phyloP scores from a whole-genome alignment of 2,888 invertebrate species.

The Choristoneura rosaceana region DNA sequence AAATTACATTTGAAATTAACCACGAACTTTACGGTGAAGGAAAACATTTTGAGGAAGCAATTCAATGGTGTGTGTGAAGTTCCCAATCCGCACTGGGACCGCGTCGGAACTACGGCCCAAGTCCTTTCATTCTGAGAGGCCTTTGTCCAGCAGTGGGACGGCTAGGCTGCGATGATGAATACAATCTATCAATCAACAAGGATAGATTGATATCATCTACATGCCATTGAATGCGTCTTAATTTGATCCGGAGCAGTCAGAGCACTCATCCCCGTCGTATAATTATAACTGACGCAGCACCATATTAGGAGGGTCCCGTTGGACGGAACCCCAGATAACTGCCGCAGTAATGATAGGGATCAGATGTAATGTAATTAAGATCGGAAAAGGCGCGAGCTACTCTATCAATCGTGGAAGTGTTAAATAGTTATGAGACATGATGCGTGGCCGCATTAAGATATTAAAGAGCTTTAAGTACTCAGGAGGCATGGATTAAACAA shows the following conservation, averaged over 20 bases:
- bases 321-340: slow-evolving; percentile 52
- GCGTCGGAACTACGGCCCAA: too few relatives aligned
- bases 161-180: too few relatives aligned
- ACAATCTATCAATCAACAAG: background rate
- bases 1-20: too few relatives aligned
- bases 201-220: slow-evolving; percentile 14
- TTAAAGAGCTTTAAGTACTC: background rate
- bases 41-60: too few relatives aligned
- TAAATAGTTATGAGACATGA: slow-evolving; percentile 31
- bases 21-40: too few relatives aligned
- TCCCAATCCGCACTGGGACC: too few relatives aligned
- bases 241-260: slow-evolving; percentile 23
- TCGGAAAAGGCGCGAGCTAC: slow-evolving; percentile 26
- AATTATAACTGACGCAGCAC: slow-evolving; percentile 66
- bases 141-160: too few relatives aligned
- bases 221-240: slow-evolving; percentile 11
- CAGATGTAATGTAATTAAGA: slow-evolving; percentile 41
- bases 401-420: slow-evolving; percentile 30
- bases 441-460: slow-evolving; percentile 7
- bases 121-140: too few relatives aligned
- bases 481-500: background rate
- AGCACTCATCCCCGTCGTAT: slow-evolving; percentile 40
- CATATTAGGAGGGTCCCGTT: slow-evolving; percentile 65
- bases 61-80: too few relatives aligned
- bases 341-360: slow-evolving; percentile 49